Base-by-base conservation (phyloP, 2,797 vertebrate genomes). In the Falco cherrug region DNA sequence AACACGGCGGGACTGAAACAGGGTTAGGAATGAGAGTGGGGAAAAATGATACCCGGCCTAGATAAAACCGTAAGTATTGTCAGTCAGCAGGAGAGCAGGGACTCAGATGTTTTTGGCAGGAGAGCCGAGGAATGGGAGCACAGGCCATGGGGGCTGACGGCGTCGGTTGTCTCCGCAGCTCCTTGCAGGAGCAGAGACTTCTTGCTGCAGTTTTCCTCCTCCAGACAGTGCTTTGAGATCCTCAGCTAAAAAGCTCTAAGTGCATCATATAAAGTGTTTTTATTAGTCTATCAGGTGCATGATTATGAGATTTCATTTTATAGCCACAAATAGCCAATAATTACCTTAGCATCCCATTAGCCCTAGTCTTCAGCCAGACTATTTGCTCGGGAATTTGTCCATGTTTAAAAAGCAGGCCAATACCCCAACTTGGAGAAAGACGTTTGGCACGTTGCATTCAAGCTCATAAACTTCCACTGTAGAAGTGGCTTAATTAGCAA, bases 401-500 rank as follows among this genome's bases (percentile, higher is more conserved):
- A 16, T 60, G 39, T 39, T 80, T 51, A 63, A 74, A 87, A 61
- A 43, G 54, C 83, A 89, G 63, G 2, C 77, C 43, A 67, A 41
- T 67, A 67, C 56, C 48, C 56, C 53, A 79, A 13, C 54, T 37
- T 56, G 37, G 47, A 92, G 59, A 64, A 89, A 74, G 39, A 48
- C 63, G n/a, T 82, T 77, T 25, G 22, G 86, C 81, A 84, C 5
- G 1, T 26, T 84, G 67, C 64, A 63, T 90, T 60, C 50, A 84
- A 68, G 76, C 93, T 83, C 93, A 85, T 97, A 97, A 95, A 96
- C 61, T 95, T 91, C 82, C 70, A 88, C 82, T 77, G 79, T 90
- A 96, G 61, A 50, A 79, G 91, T 83, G 84, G 76, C 89, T 97
- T 98, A 95, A 97, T 97, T 93, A 97, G 95, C 91, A 93, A 93